phyloP scores from a whole-genome alignment of 1,140 invertebrate genomes.

The Monochamus saltuarius region DNA sequence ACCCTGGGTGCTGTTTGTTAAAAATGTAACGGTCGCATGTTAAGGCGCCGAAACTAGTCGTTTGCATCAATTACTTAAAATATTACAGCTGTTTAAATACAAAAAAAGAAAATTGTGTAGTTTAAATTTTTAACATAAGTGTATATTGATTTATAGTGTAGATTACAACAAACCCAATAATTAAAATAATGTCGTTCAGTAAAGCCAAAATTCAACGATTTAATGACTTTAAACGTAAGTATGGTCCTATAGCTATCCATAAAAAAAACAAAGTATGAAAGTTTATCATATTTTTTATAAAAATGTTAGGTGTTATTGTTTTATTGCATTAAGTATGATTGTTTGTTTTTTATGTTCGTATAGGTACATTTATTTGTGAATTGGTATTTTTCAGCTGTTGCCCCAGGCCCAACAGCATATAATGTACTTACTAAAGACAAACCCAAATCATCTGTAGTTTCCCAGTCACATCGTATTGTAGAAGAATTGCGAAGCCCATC shows the following conservation, averaged over 20 bases:
- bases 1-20: not conserved
- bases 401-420: conserved; percentile 42
- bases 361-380: not conserved
- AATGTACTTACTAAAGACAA: conserved; percentile 32
- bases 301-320: not conserved
- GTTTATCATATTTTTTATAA: conserved; percentile 11
- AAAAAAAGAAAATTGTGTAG: no score
- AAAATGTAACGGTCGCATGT: conserved; percentile 1
- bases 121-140: no score
- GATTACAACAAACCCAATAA: no score
- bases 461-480: conserved; percentile 18
- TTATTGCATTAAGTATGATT: not conserved
- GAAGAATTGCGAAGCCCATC: conserved; percentile 27
- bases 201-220: conserved; percentile 50
- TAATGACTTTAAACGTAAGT: conserved; percentile 47
- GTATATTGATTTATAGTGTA: no score
- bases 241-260: not conserved
- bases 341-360: not conserved
- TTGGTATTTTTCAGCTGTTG: conserved; percentile 27
- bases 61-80: no score
- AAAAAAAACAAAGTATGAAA: no score
- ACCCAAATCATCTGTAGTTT: conserved; percentile 17
- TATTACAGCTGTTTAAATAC: no score
- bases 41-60: no score
- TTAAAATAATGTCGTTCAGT: conserved; percentile 45